Base-by-base conservation (phyloP, 2,113 vertebrate genomes). In the Myotis lucifugus region DNA sequence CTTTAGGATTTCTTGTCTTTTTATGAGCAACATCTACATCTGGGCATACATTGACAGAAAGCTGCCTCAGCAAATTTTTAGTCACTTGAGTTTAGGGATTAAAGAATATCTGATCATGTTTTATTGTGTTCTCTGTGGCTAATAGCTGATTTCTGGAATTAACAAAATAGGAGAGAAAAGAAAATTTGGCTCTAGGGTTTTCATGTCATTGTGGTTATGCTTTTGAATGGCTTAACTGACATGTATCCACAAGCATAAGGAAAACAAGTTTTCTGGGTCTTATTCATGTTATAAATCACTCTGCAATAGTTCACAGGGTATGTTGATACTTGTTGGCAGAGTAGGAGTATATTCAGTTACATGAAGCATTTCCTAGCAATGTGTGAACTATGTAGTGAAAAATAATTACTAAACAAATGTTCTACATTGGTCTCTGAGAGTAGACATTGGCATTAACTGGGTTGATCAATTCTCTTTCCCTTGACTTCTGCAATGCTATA, bases 351-450 rank as follows among this genome's bases (percentile, higher is more conserved):
- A 95, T 97, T 97, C 88, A 92, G 82, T 96, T 96, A 91, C 92
- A 21, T 74, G 93, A 93, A 97, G 88, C 64, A 92, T 95, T 96
- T 93, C 90, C 56, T 50, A 97, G 94, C 4, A 64, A 96, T 90
- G 94, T 97, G 96, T 91, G 95, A 95, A 97, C 88, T 97, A 78
- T 96, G 96, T 89, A 93, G 95, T 97, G 96, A 97, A 98, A 98
- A 97, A 97, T 94, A 91, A 97, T 97, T 97, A 98, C 96, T 92
- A 88, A 5, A 46, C 96, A 97, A 96, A 97, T 88, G 95, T 72
- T 79, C 94, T 96, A 56, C 76, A 54, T 95, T 83, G 12, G 0
- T 90, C 56, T 40, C 83, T 93, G 19, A 89, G 74, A 92, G 18
- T 25, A 12, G 61, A 61, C 10, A 1, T 73, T 32, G 37, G n/a